A percentile compares a stretch with the other conserved stretches of the same genome.
Conservation (phyloP, 2,888 invertebrate genomes). For the Scaptomyza tumidula region DNA sequence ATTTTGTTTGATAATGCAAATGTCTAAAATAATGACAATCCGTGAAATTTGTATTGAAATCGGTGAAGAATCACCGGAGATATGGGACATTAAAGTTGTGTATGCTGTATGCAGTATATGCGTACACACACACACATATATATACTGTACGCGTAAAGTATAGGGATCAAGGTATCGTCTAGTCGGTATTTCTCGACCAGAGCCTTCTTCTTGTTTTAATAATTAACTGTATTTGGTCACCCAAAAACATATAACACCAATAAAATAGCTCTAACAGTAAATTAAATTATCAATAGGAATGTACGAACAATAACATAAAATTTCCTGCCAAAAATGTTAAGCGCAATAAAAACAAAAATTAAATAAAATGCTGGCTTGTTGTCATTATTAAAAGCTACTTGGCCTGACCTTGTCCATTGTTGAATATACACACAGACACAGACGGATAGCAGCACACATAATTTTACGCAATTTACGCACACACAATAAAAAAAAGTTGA, state of each 20-base stretch:
- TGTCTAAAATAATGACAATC: no score
- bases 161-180: not conserved
- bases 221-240: conserved; percentile 38
- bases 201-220: conserved; percentile 21
- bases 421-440: conserved; percentile 57
- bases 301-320: conserved; percentile 43
- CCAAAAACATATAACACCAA: conserved; percentile 24
- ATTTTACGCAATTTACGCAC: conserved; percentile 65
- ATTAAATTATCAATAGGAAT: conserved; percentile 70
- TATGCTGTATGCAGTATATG: no score
- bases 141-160: no score
- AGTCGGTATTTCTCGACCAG: conserved; percentile 30
- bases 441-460: conserved; percentile 32
- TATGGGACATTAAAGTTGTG: no score
- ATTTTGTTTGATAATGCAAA: no score
- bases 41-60: no score
- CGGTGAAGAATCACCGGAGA: no score
- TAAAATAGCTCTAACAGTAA: conserved; percentile 61
- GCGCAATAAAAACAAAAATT: conserved; percentile 51
- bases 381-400: conserved; percentile 74
- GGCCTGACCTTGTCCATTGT: conserved; percentile 78
- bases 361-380: conserved; percentile 52
- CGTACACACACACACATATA: no score
- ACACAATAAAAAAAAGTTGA: conserved; percentile 43
- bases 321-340: conserved; percentile 64